Conservation (phyloP, 1,140 invertebrate species). For the Ditylenchus dipsaci region DNA sequence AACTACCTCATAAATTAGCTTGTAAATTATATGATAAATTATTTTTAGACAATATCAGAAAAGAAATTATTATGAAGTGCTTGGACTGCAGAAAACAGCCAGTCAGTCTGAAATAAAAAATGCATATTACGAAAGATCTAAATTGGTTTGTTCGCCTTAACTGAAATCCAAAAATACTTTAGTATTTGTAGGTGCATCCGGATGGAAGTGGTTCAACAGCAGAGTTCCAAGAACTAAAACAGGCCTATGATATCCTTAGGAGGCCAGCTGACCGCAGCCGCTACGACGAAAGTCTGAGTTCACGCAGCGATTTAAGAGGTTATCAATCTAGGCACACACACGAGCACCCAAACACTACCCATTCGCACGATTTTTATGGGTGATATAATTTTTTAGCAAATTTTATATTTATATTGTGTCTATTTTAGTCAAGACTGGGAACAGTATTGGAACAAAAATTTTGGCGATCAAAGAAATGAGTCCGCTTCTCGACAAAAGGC, state of each 20-base stretch:
- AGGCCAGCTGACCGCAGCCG: background rate
- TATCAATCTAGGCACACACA: background rate
- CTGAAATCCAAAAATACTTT: background rate
- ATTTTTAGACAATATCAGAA: no score
- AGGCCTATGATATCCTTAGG: slow-evolving; percentile 14
- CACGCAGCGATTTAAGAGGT: background rate
- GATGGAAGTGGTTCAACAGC: slow-evolving; percentile 3
- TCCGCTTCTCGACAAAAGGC: background rate
- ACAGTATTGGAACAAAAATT: background rate
- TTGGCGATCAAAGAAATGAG: background rate
- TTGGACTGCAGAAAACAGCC: slow-evolving; percentile 10
- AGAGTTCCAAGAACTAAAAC: slow-evolving; percentile 12
- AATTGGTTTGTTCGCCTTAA: slow-evolving; percentile 4
- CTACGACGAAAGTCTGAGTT: background rate
- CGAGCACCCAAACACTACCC: background rate
- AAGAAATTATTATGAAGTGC: slow-evolving; percentile 11
- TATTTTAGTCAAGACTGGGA: background rate
- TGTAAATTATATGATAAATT: no score
- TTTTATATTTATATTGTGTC: background rate
- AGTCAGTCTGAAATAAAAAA: slow-evolving; percentile 8
- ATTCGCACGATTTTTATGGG: slow-evolving; percentile 1
- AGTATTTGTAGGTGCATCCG: slow-evolving; percentile 12
- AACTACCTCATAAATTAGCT: no score
- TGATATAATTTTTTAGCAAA: background rate
- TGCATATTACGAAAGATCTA: slow-evolving; percentile 16